These are phyloP conservation scores for Euphonia xanthogaster DNA, from an alignment of 2,797 vertebrate genomes.

Conservation along the genomic window DNA sequence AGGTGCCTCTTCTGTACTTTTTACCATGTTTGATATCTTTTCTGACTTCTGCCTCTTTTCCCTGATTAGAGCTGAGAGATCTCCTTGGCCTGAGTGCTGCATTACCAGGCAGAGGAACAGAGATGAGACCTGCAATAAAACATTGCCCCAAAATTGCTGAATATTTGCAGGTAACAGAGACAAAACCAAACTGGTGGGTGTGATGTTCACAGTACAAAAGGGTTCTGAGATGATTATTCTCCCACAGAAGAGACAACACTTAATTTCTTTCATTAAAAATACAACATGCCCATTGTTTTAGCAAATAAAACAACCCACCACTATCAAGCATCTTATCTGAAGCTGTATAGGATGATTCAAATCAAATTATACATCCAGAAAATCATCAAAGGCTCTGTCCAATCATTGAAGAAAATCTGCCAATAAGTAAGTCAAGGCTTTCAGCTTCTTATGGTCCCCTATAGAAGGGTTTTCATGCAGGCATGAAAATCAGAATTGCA, in stretches of 20 bases:
- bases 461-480: not conserved
- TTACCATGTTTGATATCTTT: slow-evolving; percentile 65
- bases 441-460: not conserved
- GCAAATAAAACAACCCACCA: not conserved
- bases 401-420: not conserved
- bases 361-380: not conserved
- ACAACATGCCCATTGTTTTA: not conserved
- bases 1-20: not conserved
- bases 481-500: not conserved
- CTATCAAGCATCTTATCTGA: not conserved
- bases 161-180: not conserved
- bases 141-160: not conserved
- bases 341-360: not conserved
- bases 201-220: not conserved
- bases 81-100: slow-evolving; percentile 54
- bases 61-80: slow-evolving; percentile 63
- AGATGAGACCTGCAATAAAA: slow-evolving; percentile 70
- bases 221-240: not conserved
- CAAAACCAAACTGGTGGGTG: not conserved
- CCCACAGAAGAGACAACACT: not conserved
- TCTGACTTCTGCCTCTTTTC: slow-evolving; percentile 51
- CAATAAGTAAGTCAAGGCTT: not conserved
- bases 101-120: slow-evolving; percentile 80
- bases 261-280: not conserved
- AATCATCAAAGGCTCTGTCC: not conserved